Evolutionary conservation across 2,113 vertebrate species (phyloP), one percentile per base, ranked within the genome.

Genomic region (Cebidichthys violaceus): DNA sequence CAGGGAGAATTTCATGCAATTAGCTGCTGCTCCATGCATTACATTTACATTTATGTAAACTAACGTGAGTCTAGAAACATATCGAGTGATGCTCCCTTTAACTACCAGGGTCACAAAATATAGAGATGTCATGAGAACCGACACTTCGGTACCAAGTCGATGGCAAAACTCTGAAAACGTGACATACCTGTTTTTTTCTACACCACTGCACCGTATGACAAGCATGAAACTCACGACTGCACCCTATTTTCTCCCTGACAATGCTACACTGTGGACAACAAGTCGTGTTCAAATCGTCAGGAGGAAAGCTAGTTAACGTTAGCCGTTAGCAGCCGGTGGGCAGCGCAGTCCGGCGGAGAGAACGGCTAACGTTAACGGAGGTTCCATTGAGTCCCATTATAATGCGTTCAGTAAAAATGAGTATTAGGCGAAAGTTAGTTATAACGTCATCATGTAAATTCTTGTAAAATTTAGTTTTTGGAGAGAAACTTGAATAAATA

Each of bases 1-100:
- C 8, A 43, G 15, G 5, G 57, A 15, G 57, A 54, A 55, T 45
- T 81, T 72, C 54, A 22, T 10, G 62, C 60, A 64, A 61, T 81
- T 77, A 70, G 31, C 41, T 1, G 1, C 17, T 4, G 9, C 24
- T 73, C 57, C 54, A 60, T 31, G 2, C 15, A 59, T 64, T 20
- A 9, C 6, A 69, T 81, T 66, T 41, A 65, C 39, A 67, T 73
- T 70, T 9, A 64, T 83, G 33, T 31, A 54, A 77, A 54, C 29
- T 59, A 29, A 59, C 15, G 15, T 15, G 18, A 41, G 29, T 37
- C 62, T 22, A 41, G 61, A 73, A n/a, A 41, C 22, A 29, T 64
- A 68, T 67, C 61, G 43, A 24, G 31, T 11, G 60, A 55, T 67
- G 29, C 41, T 60, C 27, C 24, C 47, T 76, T 54, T 43, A 59